Base-by-base conservation (phyloP, 2,888 invertebrate species). In the Oegoconia quadripuncta region DNA sequence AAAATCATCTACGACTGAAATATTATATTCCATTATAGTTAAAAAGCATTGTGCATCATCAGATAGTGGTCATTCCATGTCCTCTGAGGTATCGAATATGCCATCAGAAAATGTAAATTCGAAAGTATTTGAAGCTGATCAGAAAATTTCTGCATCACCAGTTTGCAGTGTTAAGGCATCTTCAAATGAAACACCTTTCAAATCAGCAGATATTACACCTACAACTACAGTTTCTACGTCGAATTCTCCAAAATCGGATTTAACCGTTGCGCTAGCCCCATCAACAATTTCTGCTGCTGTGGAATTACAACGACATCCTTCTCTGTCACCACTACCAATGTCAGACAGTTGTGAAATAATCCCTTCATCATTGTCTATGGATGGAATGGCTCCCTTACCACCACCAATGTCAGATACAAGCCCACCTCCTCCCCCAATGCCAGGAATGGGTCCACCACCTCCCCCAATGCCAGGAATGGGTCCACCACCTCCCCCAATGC, bases 401-500 rank as follows among this genome's bases (percentile, higher is more conserved):
- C 41, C 81, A 0, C 76, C 80, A 0, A 66, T 65, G 34, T 55
- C 65, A 2, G 66, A 50, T 45, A 70, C 73, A 43, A 66, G 58
- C 20, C 70, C 73, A 3, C 71, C 48, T 6, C 76, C 81, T 0
- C 80, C 84, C 1, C 76, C 77, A 8, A 70, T 69, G 38, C 74
- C 82, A n/a, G 72, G 64, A 3, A 63, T 69, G 37, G 63, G 50
- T 5, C 60, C 62, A 9, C 59, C 60, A 2, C 59, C 81, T 71
- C 18, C 82, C 75, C 37, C 78, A 6, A 61, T 72, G 34, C 61
- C 64, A 5, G 75, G 65, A 9, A 60, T 70, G 37, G 59, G 36
- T 22, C 61, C 78, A 0, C 54, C 82, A 0, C 64, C 69, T 0
- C 67, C 88, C 0, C 81, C 87, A 0, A 73, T 76, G 51, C 65